Evolutionary conservation across 2,797 vertebrate species (phyloP), one percentile per base, ranked within the genome.

Genomic region (Tamandua tetradactyla): DNA sequence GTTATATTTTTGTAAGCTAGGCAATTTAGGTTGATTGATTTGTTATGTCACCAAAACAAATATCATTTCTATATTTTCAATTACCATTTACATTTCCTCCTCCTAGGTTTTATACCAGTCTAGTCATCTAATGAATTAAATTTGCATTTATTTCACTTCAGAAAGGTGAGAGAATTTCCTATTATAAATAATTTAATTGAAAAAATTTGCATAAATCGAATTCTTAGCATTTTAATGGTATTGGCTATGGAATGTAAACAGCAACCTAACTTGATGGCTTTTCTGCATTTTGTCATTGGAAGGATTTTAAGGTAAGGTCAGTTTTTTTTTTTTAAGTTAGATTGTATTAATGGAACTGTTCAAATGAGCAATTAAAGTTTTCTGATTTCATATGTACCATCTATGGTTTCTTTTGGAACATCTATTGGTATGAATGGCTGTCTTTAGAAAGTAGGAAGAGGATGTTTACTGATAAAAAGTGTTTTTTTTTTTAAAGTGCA

Each of bases 81-180:
- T 92, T 91, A 94, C 40, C n/a, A 82, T 89, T 96, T 97, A 66
- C 40, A 90, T 94, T 97, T 97, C 32, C 94, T 97, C 32, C 94
- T 98, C 80, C 97, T 95, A 97, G 37, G 57, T 95, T 97, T 98
- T 93, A 81, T 95, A 94, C 89, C 91, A 97, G 76, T 96, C 66
- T 92, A 57, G 91, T 72, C 71, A 97, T 96, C 95, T 93, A 94
- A 72, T 88, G 90, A 97, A 97, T 89, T 96, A 97, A 97, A 96
- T 95, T 95, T 83, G 35, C 93, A 71, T 96, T 97, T 97, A 96
- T 97, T 98, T 98, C n/a, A 94, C 82, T 82, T 94, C 4, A 82
- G 74, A 68, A 80, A 97, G 78, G 91, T 97, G 85, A 95, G 69
- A 95, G 75, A 86, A 88, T 96, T 97, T 97, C 25, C 84, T 72